Evolutionary conservation across 2,113 vertebrate genomes (phyloP).

Genomic region (Halcyon senegalensis): DNA sequence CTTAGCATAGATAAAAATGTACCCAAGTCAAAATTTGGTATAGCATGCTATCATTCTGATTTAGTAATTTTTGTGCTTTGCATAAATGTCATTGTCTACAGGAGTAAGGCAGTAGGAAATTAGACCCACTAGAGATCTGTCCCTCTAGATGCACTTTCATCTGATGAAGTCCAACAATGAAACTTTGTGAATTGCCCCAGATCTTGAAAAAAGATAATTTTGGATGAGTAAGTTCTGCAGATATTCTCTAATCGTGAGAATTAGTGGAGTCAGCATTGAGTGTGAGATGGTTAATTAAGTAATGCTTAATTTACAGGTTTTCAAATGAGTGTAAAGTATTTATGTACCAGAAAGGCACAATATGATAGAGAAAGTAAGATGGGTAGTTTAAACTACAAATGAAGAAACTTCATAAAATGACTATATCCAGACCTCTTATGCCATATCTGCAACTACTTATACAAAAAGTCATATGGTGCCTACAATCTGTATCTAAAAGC

Average conservation of each 20-base stretch:
- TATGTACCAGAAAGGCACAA: not conserved
- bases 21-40: not conserved
- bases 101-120: not conserved
- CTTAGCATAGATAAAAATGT: not conserved
- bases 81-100: not conserved
- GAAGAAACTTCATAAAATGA: not conserved
- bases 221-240: not conserved
- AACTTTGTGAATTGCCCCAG: not conserved
- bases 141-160: not conserved
- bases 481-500: not conserved
- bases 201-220: not conserved
- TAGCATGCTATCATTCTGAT: not conserved
- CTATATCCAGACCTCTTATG: not conserved
- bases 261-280: not conserved
- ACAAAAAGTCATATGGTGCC: not conserved
- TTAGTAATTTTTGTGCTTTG: not conserved
- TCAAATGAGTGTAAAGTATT: not conserved
- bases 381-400: not conserved
- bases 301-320: constrained; percentile 33
- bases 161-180: not conserved
- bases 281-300: not conserved
- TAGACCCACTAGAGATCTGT: not conserved
- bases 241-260: not conserved
- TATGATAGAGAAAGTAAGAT: not conserved
- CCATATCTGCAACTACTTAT: not conserved